Base-by-base conservation (phyloP, 2,888 invertebrate genomes). In the Drosophila nr. medialis region DNA sequence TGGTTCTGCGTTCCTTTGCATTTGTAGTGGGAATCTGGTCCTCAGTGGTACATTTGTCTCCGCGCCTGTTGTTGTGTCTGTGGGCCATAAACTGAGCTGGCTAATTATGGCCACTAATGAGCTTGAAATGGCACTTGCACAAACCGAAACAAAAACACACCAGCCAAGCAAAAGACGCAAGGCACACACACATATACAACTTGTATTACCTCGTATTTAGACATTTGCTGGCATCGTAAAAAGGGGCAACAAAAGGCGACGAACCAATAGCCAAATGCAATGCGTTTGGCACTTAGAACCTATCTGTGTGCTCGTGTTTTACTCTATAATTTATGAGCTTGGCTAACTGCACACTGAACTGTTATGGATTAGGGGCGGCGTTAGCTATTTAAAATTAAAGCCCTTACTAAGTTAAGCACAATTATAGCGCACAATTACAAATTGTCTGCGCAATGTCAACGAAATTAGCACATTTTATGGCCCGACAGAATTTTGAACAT, bases 21-120 rank as follows among this genome's bases (percentile, higher is more conserved):
- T 49, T 32, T 51, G 38, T 58, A 45, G 56, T 40, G 56, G 38
- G 36, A 75, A 61, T 42, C 36, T 30, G 34, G 61, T 54, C 64
- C 67, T 53, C 38, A 50, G 27, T 70, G 64, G 68, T 54, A 60
- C 73, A 72, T 75, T 53, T 75, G 82, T 77, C 72, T 69, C 75
- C 62, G 73, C 58, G 79, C 64, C 73, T 73, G 68, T 63, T 73
- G 68, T 63, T 63, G 71, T 75, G 89, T 87, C 89, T 87, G 82
- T 75, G 77, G 82, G 82, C 88, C 87, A 86, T 86, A 86, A 86
- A 86, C 82, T 72, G 55, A 62, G 64, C 72, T 77, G 86, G 89
- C 90, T 86, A 86, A 86, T 86, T 86, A 90, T 86, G 86, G 86
- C 81, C 83, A 76, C 86, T 86, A 86, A 86, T 86, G 90, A 86